Percentiles rank a stretch among this genome's conserved stretches.
Evolutionary conservation across 2,888 invertebrate species (phyloP).

Genomic region (Eristalis arbustorum): DNA sequence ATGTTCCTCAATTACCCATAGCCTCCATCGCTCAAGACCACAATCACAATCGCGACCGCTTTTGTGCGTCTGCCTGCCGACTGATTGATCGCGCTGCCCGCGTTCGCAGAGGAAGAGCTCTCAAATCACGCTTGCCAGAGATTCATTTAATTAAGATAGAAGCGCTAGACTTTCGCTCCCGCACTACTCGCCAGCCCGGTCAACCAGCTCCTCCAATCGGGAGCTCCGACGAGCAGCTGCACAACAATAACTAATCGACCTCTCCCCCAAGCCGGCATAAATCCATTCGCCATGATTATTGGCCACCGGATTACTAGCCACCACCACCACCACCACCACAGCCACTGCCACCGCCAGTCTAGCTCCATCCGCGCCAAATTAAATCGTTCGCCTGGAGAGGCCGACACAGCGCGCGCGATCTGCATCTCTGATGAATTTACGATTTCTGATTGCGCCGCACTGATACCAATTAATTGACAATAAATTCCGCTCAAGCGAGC

Average conservation of each 20-base stretch:
- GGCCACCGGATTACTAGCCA: constrained; percentile 40
- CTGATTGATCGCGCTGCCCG: neutral
- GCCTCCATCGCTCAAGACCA: neutral
- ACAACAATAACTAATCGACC: constrained; percentile 70
- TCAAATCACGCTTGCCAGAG: constrained; percentile 36
- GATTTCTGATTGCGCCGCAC: constrained; percentile 68
- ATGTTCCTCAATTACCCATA: neutral
- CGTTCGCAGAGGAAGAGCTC: constrained; percentile 13
- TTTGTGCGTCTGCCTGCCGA: neutral
- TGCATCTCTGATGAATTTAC: constrained; percentile 71
- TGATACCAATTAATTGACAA: constrained; percentile 71
- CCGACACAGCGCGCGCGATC: constrained; percentile 42
- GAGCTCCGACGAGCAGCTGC: neutral
- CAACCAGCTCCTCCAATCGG: neutral
- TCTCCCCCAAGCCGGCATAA: constrained; percentile 67
- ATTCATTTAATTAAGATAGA: constrained; percentile 67
- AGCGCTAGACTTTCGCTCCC: constrained; percentile 64
- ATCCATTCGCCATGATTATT: constrained; percentile 69
- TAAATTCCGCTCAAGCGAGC: constrained; percentile 65
- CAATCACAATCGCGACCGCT: neutral
- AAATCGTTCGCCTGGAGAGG: constrained; percentile 58
- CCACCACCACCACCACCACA: neutral
- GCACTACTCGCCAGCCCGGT: neutral
- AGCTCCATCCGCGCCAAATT: constrained; percentile 55
- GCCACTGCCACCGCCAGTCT: too few relatives aligned